Base-by-base conservation (phyloP, 2,113 vertebrate species). In the Oncorhynchus kisutch region DNA sequence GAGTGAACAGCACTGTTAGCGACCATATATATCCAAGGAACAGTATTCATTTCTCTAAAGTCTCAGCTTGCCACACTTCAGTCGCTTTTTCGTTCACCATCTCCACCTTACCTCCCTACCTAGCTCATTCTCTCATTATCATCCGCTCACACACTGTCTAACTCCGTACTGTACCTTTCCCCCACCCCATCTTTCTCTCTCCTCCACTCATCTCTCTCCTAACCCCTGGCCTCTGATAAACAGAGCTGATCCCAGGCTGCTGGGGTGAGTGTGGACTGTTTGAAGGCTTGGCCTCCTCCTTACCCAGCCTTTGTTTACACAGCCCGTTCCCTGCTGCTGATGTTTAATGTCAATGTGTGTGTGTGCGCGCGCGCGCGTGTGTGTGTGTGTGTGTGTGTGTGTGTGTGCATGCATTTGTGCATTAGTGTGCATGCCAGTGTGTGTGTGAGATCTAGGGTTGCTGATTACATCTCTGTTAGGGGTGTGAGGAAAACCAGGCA, bases 331-430 rank as follows among this genome's bases (percentile, higher is more conserved):
- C 86, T 72, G 67, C 83, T 84, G 86, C 79, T 86, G 72, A 81
- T 92, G 90, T 89, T 92, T 91, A 92, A 92, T 91, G 91, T 93
- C 90, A 92, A 31, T 45, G 11, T 69, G 71, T 49, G 62, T 49
- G 34, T 25, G 66, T 18, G 66, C 1, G 66, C 25, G 2, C 2
- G 66, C 8, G 66, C 3, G 27, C 3, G 66, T 5, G 66, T 29
- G 14, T 65, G 45, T 70, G n/a, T n/a, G n/a, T n/a, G n/a, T n/a
- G n/a, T n/a, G 45, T 51, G 27, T 59, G 14, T 69, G 71, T 31
- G 49, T 60, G 51, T 12, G 66, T 39, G 16, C 20, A 5, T 31
- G 31, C 31, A 34, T 68, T 29, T 18, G 67, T 71, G 67, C n/a
- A 22, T 71, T 45, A 51, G 22, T 25, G 57, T 72, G 67, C 74